phyloP scores from a whole-genome alignment of 2,888 invertebrate species.

The Pachydiplax longipennis region DNA sequence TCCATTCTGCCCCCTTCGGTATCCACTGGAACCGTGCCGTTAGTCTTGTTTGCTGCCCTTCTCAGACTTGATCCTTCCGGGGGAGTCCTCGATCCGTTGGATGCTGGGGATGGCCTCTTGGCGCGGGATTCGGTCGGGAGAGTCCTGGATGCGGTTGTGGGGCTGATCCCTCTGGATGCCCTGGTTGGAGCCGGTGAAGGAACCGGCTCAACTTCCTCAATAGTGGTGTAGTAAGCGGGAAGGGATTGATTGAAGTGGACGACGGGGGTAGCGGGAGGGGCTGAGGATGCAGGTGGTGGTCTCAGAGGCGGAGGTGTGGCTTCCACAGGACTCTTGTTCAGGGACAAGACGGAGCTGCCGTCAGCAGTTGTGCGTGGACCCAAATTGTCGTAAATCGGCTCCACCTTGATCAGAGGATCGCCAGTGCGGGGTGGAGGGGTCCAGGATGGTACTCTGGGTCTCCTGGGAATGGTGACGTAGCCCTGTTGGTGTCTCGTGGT shows the following conservation, averaged over 20 bases:
- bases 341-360: conserved; percentile 55
- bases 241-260: conserved; percentile 53
- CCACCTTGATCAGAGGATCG: conserved; percentile 56
- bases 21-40: conserved; percentile 59
- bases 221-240: conserved; percentile 59
- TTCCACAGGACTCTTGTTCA: conserved; percentile 68
- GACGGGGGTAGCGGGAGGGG: conserved; percentile 72
- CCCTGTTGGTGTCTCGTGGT: conserved; percentile 79
- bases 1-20: conserved; percentile 56
- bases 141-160: conserved; percentile 47
- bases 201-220: conserved; percentile 65
- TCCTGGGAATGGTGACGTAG: conserved; percentile 85
- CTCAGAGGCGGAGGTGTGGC: conserved; percentile 47
- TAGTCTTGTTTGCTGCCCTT: conserved; percentile 63
- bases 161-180: conserved; percentile 37
- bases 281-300: conserved; percentile 59
- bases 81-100: conserved; percentile 55
- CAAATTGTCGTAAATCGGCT: conserved; percentile 55
- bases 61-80: conserved; percentile 63
- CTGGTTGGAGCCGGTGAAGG: conserved; percentile 54
- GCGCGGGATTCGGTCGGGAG: background rate
- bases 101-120: conserved; percentile 50
- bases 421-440: conserved; percentile 70
- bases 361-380: conserved; percentile 56
- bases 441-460: conserved; percentile 85